Conservation (phyloP, 1,140 invertebrate species). For the Bombus confusus region DNA sequence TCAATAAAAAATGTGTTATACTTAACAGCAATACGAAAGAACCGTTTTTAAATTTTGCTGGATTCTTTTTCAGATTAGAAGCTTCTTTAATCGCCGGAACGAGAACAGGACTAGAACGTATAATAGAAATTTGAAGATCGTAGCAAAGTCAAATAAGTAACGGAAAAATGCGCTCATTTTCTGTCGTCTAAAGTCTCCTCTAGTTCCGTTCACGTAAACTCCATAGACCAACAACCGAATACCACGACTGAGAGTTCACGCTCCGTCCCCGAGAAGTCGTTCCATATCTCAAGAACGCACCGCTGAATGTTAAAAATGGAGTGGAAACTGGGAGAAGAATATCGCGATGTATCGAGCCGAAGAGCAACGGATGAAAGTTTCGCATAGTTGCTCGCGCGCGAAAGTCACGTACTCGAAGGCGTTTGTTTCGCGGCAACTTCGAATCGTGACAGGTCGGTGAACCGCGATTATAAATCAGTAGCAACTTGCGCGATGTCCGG, state of each 20-base stretch:
- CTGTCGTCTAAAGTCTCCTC: neutral
- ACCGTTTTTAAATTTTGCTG: neutral
- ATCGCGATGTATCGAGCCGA: neutral
- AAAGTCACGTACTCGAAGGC: constrained; percentile 54
- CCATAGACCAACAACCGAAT: neutral
- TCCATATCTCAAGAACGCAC: constrained; percentile 12
- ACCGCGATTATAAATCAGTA: constrained; percentile 58
- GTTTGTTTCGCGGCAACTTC: constrained; percentile 38
- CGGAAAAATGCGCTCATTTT: neutral
- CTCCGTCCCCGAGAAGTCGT: neutral
- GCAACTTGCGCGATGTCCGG: constrained; percentile 43
- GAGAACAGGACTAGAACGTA: neutral
- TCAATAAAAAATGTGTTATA: neutral
- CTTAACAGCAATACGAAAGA: neutral
- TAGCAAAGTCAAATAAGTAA: neutral
- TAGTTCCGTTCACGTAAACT: neutral
- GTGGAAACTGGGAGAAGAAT: neutral
- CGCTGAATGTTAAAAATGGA: constrained; percentile 22
- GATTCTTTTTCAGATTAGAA: neutral
- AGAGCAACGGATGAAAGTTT: constrained; percentile 15
- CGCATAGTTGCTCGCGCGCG: constrained; percentile 13
- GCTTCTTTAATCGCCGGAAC: neutral
- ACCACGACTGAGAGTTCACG: neutral
- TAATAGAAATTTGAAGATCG: neutral
- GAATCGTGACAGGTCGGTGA: constrained; percentile 26